phyloP scores from a whole-genome alignment of 2,888 invertebrate genomes.

The Malachius bipustulatus region DNA sequence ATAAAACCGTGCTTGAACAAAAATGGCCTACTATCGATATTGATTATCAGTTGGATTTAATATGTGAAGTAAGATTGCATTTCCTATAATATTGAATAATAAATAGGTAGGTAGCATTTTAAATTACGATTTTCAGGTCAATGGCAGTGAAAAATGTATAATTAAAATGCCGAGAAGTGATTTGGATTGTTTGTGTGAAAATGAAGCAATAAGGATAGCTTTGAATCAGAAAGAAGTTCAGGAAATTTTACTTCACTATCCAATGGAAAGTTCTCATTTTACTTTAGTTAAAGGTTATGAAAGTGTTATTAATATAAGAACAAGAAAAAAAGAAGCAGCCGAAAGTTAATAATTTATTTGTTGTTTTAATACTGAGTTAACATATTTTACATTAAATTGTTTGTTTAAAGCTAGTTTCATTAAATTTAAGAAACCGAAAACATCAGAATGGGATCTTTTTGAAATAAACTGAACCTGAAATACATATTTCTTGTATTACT shows the following conservation, averaged over 20 bases:
- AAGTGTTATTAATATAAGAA: slow-evolving; percentile 28
- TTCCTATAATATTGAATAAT: too few species aligned
- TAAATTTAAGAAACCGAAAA: too few species aligned
- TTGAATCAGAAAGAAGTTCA: slow-evolving; percentile 35
- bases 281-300: slow-evolving; percentile 30
- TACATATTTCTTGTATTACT: too few species aligned
- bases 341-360: background rate
- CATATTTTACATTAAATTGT: too few species aligned
- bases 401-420: too few species aligned
- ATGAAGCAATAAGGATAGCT: slow-evolving; percentile 43
- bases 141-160: slow-evolving; percentile 39
- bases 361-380: too few species aligned
- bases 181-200: slow-evolving; percentile 41
- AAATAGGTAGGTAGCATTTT: slow-evolving; percentile 2
- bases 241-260: slow-evolving; percentile 26
- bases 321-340: background rate
- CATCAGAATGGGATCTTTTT: too few species aligned
- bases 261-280: slow-evolving; percentile 29
- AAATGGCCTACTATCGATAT: slow-evolving; percentile 66
- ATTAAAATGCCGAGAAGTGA: slow-evolving; percentile 41
- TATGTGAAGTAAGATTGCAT: slow-evolving; percentile 50
- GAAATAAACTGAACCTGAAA: too few species aligned
- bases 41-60: slow-evolving; percentile 52
- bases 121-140: slow-evolving; percentile 34
- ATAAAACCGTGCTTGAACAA: slow-evolving; percentile 60